Conservation (phyloP, 2,888 invertebrate genomes). For the Hyles lineata region DNA sequence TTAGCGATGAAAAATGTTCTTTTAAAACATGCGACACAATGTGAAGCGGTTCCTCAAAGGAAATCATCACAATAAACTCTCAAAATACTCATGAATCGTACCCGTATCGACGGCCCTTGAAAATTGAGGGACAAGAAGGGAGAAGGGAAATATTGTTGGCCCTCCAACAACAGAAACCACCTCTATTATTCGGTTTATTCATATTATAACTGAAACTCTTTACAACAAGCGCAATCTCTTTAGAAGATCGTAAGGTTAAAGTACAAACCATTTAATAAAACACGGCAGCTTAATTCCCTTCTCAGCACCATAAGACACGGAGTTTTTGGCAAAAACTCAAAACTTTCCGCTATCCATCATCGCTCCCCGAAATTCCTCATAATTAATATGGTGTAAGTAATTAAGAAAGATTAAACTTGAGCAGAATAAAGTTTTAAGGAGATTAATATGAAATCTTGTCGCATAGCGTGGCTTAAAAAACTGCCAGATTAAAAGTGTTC, state of each 20-base stretch:
- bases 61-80: too few species aligned
- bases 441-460: slow-evolving; percentile 51
- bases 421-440: slow-evolving; percentile 40
- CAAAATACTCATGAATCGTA: too few species aligned
- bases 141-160: too few species aligned
- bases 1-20: too few species aligned
- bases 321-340: not conserved
- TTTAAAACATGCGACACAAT: too few species aligned
- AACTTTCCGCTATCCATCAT: slow-evolving; percentile 19
- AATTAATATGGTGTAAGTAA: slow-evolving; percentile 19
- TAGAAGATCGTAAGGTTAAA: not conserved
- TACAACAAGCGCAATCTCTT: not conserved
- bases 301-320: not conserved
- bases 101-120: too few species aligned
- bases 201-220: too few species aligned
- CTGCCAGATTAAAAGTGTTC: slow-evolving; percentile 55
- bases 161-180: too few species aligned
- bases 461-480: slow-evolving; percentile 42
- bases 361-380: slow-evolving; percentile 12
- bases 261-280: not conserved
- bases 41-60: too few species aligned
- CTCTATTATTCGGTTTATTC: too few species aligned
- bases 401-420: slow-evolving; percentile 29
- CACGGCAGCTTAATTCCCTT: not conserved
- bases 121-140: too few species aligned